Evolutionary conservation across 2,888 invertebrate species (phyloP).

Genomic region (Drosophila affinis): DNA sequence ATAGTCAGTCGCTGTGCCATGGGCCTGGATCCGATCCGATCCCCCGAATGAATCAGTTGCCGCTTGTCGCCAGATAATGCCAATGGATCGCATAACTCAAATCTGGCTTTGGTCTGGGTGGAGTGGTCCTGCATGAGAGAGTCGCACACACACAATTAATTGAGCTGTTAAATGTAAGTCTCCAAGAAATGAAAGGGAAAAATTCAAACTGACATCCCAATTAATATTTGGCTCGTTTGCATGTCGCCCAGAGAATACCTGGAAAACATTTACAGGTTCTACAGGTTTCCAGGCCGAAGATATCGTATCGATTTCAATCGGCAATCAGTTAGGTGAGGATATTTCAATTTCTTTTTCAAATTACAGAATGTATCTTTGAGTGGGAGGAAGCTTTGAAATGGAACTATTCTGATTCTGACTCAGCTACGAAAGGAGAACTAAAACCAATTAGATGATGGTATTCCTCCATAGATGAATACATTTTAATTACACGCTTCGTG

Average conservation of each 20-base stretch:
- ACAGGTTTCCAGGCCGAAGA: slow-evolving; percentile 43
- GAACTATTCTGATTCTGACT: no score
- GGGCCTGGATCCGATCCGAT: background rate
- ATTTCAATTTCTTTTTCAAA: slow-evolving; percentile 33
- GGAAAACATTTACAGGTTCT: slow-evolving; percentile 54
- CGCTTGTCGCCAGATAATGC: slow-evolving; percentile 74
- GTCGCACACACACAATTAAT: slow-evolving; percentile 64
- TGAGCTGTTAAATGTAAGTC: slow-evolving; percentile 79
- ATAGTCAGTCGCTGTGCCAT: no score
- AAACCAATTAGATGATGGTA: slow-evolving; percentile 36
- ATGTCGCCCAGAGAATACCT: slow-evolving; percentile 44
- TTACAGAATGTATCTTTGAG: slow-evolving; percentile 1
- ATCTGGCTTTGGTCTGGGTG: slow-evolving; percentile 47
- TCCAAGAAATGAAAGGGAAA: slow-evolving; percentile 80
- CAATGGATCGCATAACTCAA: slow-evolving; percentile 76
- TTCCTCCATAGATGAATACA: slow-evolving; percentile 63
- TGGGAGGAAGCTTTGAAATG: background rate
- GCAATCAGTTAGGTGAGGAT: slow-evolving; percentile 33
- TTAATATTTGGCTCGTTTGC: slow-evolving; percentile 79
- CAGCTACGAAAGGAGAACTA: background rate
- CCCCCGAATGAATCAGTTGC: slow-evolving; percentile 73
- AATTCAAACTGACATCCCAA: slow-evolving; percentile 76
- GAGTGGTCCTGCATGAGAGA: slow-evolving; percentile 31
- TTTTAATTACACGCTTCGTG: slow-evolving; percentile 72
- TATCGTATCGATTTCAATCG: slow-evolving; percentile 39